Conservation (phyloP, 2,797 vertebrate genomes). For the Pristis pectinata region DNA sequence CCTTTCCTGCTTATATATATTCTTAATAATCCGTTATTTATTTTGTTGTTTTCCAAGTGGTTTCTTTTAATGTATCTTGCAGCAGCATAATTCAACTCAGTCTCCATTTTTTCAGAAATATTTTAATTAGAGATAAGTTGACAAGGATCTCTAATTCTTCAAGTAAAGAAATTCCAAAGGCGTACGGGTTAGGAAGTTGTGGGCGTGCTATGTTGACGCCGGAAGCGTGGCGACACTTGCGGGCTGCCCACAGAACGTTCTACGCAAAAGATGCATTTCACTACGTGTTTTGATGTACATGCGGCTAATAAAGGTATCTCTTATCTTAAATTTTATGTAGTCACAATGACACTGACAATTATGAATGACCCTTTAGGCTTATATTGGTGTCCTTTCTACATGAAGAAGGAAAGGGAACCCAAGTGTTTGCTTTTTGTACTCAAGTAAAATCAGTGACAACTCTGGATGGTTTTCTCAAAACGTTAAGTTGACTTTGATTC, state of each 20-base stretch:
- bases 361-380: background rate
- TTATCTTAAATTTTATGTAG: background rate
- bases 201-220: no score
- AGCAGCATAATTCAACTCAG: background rate
- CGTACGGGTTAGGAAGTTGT: no score
- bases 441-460: background rate
- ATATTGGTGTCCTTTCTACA: constrained; percentile 1
- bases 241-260: no score
- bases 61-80: background rate
- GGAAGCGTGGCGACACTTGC: no score
- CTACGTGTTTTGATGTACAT: no score
- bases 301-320: no score
- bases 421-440: background rate
- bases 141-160: background rate
- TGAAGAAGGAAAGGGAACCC: background rate
- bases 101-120: background rate
- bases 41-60: background rate
- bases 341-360: constrained; percentile 6
- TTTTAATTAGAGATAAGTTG: background rate
- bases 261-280: no score
- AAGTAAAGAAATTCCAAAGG: no score
- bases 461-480: background rate
- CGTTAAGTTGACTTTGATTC: background rate
- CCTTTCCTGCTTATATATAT: background rate
- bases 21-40: background rate